These are phyloP conservation scores for Entosphenus tridentatus DNA, from an alignment of 2,113 vertebrate genomes.

Conservation along the genomic window DNA sequence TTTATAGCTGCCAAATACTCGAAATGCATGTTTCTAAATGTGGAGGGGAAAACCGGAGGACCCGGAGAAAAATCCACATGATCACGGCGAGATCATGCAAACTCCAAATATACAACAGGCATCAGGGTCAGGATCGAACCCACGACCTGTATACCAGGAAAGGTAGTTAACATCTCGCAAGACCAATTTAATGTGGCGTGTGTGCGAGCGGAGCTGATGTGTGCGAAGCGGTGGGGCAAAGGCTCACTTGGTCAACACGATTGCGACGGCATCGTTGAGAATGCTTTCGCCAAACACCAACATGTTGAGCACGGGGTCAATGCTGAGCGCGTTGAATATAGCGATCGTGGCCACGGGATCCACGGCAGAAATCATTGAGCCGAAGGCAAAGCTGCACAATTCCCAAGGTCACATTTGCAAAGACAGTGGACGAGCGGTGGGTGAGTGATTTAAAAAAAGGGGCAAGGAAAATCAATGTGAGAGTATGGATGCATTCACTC, in stretches of 20 bases:
- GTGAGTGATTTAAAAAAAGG: not conserved
- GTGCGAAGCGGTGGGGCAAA: slow-evolving; percentile 8
- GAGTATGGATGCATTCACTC: not conserved
- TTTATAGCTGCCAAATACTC: too few species aligned
- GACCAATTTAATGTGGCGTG: not conserved
- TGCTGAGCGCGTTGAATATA: slow-evolving; percentile 90
- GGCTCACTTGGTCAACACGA: slow-evolving; percentile 83
- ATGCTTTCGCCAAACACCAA: slow-evolving; percentile 96
- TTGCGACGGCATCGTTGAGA: slow-evolving; percentile 88
- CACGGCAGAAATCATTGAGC: slow-evolving; percentile 90
- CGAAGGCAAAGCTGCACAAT: slow-evolving; percentile 62
- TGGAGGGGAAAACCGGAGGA: too few species aligned
- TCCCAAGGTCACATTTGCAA: not conserved
- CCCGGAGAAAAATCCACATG: too few species aligned
- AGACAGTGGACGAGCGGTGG: not conserved
- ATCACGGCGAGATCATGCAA: too few species aligned
- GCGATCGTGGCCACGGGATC: slow-evolving; percentile 94
- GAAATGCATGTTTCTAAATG: too few species aligned
- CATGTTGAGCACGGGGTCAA: slow-evolving; percentile 96
- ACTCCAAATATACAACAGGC: too few species aligned
- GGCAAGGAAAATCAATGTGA: not conserved
- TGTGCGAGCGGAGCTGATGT: not conserved
- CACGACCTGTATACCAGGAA: too few species aligned
- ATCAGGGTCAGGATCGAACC: too few species aligned
- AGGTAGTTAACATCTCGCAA: not conserved